phyloP scores from a whole-genome alignment of 1,140 invertebrate genomes.

The Belonocnema kinseyi region DNA sequence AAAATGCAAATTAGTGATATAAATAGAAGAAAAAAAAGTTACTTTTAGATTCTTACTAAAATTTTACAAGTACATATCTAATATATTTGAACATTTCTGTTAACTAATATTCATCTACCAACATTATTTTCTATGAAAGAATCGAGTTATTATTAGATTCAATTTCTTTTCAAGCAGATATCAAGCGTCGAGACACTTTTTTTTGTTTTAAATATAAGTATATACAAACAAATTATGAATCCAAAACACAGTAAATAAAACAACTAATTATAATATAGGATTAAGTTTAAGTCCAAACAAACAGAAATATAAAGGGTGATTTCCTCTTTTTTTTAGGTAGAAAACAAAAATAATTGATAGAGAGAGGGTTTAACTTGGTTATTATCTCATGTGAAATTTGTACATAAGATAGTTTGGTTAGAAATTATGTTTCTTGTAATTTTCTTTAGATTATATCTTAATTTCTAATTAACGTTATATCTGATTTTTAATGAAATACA shows the following conservation, averaged over 20 bases:
- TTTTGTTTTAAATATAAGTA: neutral
- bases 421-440: no score
- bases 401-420: no score
- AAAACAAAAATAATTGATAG: neutral
- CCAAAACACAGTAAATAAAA: neutral
- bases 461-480: no score
- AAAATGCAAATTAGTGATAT: neutral
- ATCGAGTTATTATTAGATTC: no score
- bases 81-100: neutral
- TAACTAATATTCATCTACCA: neutral
- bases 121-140: no score
- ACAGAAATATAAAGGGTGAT: constrained; percentile 20
- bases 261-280: neutral
- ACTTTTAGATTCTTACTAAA: constrained; percentile 1
- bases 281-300: neutral
- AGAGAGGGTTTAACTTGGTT: neutral
- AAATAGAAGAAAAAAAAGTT: neutral
- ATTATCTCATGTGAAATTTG: no score
- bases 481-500: neutral
- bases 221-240: neutral
- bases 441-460: no score
- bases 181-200: no score
- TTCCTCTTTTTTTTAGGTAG: constrained; percentile 8
- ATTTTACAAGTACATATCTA: neutral
- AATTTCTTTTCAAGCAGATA: no score